Percentiles rank a stretch among this genome's conserved stretches.
phyloP scores from a whole-genome alignment of 2,113 vertebrate species.

The Dasyornis broadbenti region DNA sequence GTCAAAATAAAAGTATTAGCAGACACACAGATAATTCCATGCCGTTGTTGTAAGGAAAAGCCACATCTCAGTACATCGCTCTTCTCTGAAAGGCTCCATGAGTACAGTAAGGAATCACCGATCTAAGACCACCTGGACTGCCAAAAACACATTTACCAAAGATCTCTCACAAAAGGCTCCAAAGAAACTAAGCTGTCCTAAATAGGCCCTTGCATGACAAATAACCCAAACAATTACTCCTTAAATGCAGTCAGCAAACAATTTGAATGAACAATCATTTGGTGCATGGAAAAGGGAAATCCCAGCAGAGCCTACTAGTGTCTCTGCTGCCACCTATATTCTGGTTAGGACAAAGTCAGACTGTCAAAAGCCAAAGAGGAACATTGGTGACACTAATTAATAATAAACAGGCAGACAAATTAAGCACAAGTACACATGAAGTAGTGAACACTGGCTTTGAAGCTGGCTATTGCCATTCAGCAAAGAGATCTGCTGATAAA shows the following conservation, averaged over 20 bases:
- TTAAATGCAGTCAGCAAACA: neutral
- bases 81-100: neutral
- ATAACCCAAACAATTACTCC: neutral
- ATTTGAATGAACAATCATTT: neutral
- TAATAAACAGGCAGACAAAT: neutral
- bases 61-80: neutral
- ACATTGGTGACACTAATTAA: fast-evolving
- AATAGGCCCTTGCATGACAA: neutral
- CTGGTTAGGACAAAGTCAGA: neutral
- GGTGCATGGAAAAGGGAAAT: neutral
- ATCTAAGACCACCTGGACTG: neutral
- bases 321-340: neutral
- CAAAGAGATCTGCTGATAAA: neutral
- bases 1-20: neutral
- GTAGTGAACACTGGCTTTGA: neutral
- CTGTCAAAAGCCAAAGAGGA: neutral
- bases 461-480: neutral
- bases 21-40: neutral
- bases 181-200: neutral
- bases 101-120: neutral
- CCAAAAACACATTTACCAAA: neutral
- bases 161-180: neutral
- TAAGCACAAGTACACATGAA: neutral
- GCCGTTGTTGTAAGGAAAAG: neutral
- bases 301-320: neutral